phyloP scores from a whole-genome alignment of 2,888 invertebrate species.

The Drosophila mimica region DNA sequence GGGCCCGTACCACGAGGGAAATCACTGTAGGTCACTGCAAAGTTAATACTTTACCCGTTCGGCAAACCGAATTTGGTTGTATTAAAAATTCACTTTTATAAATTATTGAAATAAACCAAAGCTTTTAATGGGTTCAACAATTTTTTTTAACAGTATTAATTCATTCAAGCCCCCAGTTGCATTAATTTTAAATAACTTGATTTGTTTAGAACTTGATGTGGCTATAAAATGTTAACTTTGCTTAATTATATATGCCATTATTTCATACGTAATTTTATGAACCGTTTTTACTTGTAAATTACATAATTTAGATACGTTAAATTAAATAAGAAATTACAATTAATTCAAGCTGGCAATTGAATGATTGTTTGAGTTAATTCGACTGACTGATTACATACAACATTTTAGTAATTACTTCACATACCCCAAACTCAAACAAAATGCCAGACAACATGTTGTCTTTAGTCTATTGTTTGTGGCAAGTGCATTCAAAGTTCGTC shows the following conservation, averaged over 20 bases:
- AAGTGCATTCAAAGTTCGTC: constrained; percentile 13
- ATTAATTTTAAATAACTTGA: not conserved
- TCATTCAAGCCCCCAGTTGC: not conserved
- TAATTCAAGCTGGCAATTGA: not conserved
- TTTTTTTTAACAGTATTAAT: not conserved
- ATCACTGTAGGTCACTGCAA: constrained; percentile 36
- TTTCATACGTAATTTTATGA: not conserved
- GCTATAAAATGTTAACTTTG: not conserved
- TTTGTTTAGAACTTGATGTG: not conserved
- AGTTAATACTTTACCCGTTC: constrained; percentile 31
- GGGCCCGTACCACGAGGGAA: constrained; percentile 30
- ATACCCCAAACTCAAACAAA: not conserved
- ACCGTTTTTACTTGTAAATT: not conserved
- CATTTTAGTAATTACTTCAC: not conserved
- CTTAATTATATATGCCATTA: not conserved
- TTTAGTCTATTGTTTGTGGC: not conserved
- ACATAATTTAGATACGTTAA: not conserved
- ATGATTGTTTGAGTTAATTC: not conserved
- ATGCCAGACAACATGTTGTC: not conserved
- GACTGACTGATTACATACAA: not conserved
- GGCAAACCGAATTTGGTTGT: constrained; percentile 3
- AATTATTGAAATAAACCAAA: not conserved
- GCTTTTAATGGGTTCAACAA: not conserved
- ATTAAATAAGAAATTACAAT: not conserved
- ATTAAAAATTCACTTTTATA: constrained; percentile 8